Percentiles rank a stretch among this genome's conserved stretches.
These are phyloP conservation scores for Chrysolina americana DNA, from an alignment of 2,888 invertebrate genomes.

Conservation along the genomic window DNA sequence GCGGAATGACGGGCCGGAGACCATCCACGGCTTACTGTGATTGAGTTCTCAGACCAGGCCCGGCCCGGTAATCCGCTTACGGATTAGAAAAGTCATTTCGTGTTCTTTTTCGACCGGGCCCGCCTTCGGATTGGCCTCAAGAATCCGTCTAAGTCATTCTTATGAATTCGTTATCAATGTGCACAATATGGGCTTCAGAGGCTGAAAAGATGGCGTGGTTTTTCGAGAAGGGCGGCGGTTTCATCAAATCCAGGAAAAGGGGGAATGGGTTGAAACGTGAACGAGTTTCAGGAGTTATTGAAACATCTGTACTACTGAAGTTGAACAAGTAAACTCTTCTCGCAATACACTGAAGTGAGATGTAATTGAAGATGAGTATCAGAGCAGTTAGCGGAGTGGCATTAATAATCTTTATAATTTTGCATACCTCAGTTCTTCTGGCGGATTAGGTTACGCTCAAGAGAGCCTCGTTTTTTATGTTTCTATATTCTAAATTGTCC, in stretches of 20 bases:
- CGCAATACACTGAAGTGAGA: too few species aligned
- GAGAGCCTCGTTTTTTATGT: too few species aligned
- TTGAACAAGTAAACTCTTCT: too few species aligned
- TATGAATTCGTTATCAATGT: conserved; percentile 11
- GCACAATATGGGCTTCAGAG: background rate
- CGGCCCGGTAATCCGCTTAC: conserved; percentile 46
- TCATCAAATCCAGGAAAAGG: background rate
- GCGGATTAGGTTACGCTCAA: too few species aligned
- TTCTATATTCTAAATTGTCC: too few species aligned
- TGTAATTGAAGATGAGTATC: too few species aligned
- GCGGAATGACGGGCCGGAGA: conserved; percentile 36
- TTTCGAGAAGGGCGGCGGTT: background rate
- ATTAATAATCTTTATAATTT: too few species aligned
- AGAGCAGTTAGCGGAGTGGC: too few species aligned
- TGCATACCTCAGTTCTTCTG: too few species aligned
- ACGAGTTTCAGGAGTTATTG: too few species aligned
- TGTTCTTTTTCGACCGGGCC: conserved; percentile 41
- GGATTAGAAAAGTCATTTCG: conserved; percentile 51
- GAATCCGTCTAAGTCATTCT: conserved; percentile 13
- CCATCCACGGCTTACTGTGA: conserved; percentile 39
- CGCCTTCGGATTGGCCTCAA: background rate
- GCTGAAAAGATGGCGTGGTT: background rate
- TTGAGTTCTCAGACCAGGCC: conserved; percentile 43
- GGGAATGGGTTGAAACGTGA: background rate
- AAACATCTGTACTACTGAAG: too few species aligned